A percentile compares a stretch with the other conserved stretches of the same genome.
These are phyloP conservation scores for Sebastes steindachneri DNA, from an alignment of 2,797 vertebrate genomes.

Conservation along the genomic window DNA sequence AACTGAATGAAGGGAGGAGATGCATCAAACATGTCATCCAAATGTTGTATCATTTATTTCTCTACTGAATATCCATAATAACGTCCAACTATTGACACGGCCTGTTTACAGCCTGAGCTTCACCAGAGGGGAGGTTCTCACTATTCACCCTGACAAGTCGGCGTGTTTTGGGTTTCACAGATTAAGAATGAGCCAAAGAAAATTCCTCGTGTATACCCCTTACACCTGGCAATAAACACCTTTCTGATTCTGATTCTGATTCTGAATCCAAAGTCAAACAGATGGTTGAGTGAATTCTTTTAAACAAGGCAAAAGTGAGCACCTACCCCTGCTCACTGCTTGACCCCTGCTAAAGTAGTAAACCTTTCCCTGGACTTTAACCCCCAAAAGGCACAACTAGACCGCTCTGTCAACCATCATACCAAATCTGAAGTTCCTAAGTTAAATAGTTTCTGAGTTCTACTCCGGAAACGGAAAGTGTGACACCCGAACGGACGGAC, in stretches of 20 bases:
- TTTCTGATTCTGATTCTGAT: too few species aligned
- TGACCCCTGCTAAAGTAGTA: too few species aligned
- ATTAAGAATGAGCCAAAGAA: neutral
- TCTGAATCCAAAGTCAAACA: neutral
- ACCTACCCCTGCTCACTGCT: accelerated
- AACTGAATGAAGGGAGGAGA: conserved; percentile 79
- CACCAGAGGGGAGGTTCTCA: neutral
- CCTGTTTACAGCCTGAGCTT: neutral
- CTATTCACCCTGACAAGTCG: neutral
- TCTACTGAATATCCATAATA: neutral
- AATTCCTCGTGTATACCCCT: too few species aligned
- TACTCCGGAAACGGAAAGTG: too few species aligned
- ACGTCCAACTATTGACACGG: neutral
- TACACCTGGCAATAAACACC: too few species aligned
- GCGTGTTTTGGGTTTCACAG: neutral
- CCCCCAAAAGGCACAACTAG: too few species aligned
- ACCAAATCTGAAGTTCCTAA: too few species aligned
- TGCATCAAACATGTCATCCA: neutral
- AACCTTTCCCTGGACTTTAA: too few species aligned
- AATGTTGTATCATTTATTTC: neutral
- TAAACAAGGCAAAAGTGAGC: neutral
- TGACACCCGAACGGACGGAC: too few species aligned
- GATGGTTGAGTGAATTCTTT: neutral
- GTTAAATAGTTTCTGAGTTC: too few species aligned
- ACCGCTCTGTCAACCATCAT: too few species aligned